Base-by-base conservation (phyloP, 2,888 invertebrate species). In the Meandrusa payeni region DNA sequence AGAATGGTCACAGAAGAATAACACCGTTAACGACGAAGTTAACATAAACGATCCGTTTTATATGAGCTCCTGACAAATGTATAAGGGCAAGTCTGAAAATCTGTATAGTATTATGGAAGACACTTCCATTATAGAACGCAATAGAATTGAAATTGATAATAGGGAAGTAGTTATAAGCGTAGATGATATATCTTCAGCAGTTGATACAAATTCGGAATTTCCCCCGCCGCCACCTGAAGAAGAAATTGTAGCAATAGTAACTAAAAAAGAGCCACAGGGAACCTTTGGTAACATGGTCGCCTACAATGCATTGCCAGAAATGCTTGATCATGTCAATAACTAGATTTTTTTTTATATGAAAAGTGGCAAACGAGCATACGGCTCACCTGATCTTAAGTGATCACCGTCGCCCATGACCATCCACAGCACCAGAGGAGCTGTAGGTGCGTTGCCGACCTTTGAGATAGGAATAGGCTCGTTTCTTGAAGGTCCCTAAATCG, bases 61-160 rank as follows among this genome's bases (percentile, higher is more conserved):
- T 48, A 87, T 92, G 85, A 89, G 89, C 52, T 93, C 93, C 90
- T 93, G 93, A 93, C 93, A 93, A 89, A 92, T 93, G 89, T 91
- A 85, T 64, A 82, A 86, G 50, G 85, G 80, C 52, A 89, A 89
- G 61, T 78, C 86, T 32, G 87, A 88, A 56, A 89, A 89, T 61
- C 80, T 91, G 69, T 91, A 91, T 52, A 88, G 88, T 64, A 88
- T 88, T 46, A 88, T 88, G 88, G 88, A 88, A 55, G 88, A 88
- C 62, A 83, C 66, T 67, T 74, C 81, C 44, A 61, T 69, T 37
- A 61, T 69, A 61, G 86, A 87, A 46, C 79, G 86, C 61, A 80
- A 66, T 66, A 80, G 83, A 59, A 74, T 82, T 49, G 87, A 87
- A 66, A 76, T 78, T 61, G 86, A 87, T 61, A 86, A 80, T 81